These are phyloP conservation scores for Cyanistes caeruleus DNA, from an alignment of 2,113 vertebrate genomes.

Conservation along the genomic window DNA sequence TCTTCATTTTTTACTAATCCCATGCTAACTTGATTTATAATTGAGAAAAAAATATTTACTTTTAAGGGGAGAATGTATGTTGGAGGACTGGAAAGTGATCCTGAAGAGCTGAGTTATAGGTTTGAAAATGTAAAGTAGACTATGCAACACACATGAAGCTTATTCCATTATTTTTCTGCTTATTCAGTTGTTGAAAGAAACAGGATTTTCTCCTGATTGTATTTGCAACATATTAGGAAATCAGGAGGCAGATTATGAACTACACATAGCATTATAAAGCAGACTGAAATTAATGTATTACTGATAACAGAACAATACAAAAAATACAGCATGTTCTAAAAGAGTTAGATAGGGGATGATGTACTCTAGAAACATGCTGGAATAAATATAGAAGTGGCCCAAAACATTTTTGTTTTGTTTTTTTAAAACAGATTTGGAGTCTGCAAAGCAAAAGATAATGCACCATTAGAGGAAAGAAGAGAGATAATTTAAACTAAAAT, in stretches of 20 bases:
- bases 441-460: constrained; percentile 20
- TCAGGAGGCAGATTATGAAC: neutral
- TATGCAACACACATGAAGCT: neutral
- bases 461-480: constrained; percentile 33
- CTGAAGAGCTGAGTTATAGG: neutral
- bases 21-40: neutral
- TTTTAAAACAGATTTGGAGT: neutral
- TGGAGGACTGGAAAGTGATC: neutral
- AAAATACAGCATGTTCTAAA: neutral
- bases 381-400: neutral
- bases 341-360: neutral
- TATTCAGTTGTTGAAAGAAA: constrained; percentile 11
- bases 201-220: neutral
- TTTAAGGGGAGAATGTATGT: neutral
- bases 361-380: neutral
- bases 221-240: neutral
- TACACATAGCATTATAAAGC: neutral
- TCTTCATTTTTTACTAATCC: neutral
- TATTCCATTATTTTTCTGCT: constrained; percentile 9
- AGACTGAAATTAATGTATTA: neutral
- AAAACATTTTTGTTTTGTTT: neutral
- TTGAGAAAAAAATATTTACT: neutral
- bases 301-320: neutral
- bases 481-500: constrained; percentile 46
- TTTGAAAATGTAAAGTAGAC: neutral